Base-by-base conservation (phyloP, 2,888 invertebrate species). In the Calameuta filiformis region DNA sequence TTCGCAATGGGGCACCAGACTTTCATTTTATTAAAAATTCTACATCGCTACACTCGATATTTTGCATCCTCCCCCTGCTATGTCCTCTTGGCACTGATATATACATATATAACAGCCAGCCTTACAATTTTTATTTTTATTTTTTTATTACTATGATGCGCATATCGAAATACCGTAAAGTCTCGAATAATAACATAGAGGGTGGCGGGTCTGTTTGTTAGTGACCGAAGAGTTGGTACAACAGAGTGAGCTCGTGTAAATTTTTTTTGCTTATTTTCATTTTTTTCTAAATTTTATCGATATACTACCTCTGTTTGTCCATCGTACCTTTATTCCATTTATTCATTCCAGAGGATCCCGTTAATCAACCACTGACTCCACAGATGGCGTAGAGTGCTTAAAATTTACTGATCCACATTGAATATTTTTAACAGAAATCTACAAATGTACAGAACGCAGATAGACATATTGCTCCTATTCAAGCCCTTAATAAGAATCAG, bases 151-250 rank as follows among this genome's bases (percentile, higher is more conserved):
- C 81, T 81, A 77, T 85, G 83, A 85, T 82, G 81, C 80, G 79
- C 78, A 81, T 81, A 83, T 83, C 81, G 82, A 83, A 85, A 82
- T 83, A 81, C 81, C 81, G 75, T 75, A 78, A 81, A 76, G 75
- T 77, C 76, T 15, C 34, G 35, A 82, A 74, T 75, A 76, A 33
- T 68, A 33, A 76, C 35, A 68, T 77, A 79, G 79, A 74, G 78
- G 79, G 76, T 78, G 80, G 79, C 79, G 79, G 15, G 81, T 82
- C 81, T 82, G 85, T 85, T 85, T 83, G 84, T 86, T 86, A 83
- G 81, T 85, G 81, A 85, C 83, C 79, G 76, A 79, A 81, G 79
- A 78, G 79, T 80, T 75, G 71, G 79, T 75, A 84, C 84, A 84
- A 84, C 84, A 75, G 81, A 73, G 74, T 77, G 79, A 80, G 78